Conservation (phyloP, 30 jellyfish, hydroid and myxozoan species). For the Catostylus mosaicus region DNA sequence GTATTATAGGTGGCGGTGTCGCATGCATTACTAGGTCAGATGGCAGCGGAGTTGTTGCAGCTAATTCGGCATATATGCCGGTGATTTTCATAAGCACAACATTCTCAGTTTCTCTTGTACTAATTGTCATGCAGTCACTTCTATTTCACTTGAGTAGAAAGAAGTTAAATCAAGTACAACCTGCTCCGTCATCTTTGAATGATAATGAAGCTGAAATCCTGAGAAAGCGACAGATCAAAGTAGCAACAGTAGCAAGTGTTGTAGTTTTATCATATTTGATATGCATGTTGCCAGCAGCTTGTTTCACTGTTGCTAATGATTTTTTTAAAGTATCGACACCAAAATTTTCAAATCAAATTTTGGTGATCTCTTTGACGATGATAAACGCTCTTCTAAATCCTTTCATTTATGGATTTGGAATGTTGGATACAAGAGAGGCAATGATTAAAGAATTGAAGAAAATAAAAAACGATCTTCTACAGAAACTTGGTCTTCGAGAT, state of each 20-base stretch:
- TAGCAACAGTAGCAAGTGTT: not conserved
- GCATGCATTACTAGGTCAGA: not conserved
- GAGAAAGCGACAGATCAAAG: not conserved
- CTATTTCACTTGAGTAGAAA: not conserved
- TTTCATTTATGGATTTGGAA: constrained; percentile 11
- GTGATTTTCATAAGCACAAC: not conserved
- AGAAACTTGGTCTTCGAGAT: not conserved
- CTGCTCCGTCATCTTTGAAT: not conserved
- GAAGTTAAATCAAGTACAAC: not conserved
- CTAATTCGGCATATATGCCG: not conserved
- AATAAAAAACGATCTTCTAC: not conserved
- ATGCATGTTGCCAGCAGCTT: not conserved
- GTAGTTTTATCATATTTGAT: not conserved
- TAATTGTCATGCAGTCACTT: not conserved
- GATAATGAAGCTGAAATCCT: not conserved
- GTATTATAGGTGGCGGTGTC: not conserved
- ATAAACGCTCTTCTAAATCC: not conserved
- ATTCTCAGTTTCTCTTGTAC: not conserved
- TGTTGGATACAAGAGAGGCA: constrained; percentile 3
- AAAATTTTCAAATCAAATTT: too few species aligned
- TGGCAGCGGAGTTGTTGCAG: not conserved
- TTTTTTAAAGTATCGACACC: not conserved
- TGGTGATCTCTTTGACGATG: not conserved
- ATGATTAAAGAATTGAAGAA: not conserved
- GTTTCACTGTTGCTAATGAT: not conserved